Conservation (phyloP, 2,113 vertebrate genomes). For the Phaethon lepturus region DNA sequence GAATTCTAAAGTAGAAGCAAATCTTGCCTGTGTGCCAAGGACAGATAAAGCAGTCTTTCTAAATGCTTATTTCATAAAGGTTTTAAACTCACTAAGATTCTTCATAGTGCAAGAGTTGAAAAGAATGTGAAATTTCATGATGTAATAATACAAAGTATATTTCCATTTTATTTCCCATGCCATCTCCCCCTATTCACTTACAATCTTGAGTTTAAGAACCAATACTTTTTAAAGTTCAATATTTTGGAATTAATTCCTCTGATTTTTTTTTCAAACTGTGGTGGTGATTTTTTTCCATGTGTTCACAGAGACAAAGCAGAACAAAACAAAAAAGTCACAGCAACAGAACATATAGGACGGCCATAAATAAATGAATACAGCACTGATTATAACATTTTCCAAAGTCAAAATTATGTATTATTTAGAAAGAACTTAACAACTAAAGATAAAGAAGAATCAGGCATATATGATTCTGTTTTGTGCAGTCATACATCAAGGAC, state of each 20-base stretch:
- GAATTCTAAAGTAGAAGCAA: neutral
- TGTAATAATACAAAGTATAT: neutral
- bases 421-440: neutral
- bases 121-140: neutral
- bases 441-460: neutral
- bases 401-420: neutral
- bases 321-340: neutral
- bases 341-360: neutral
- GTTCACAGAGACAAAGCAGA: neutral
- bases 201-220: neutral
- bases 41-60: neutral
- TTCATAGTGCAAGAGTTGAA: neutral
- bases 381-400: neutral
- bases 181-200: neutral
- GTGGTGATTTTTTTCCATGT: rapidly evolving
- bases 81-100: neutral
- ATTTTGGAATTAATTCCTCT: neutral
- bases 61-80: neutral
- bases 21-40: neutral
- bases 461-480: neutral
- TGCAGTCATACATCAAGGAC: neutral
- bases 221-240: neutral
- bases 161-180: neutral
- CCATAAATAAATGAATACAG: neutral
- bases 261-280: neutral